These are phyloP conservation scores for Proteles cristata DNA, from an alignment of 2,113 vertebrate genomes.

Conservation along the genomic window DNA sequence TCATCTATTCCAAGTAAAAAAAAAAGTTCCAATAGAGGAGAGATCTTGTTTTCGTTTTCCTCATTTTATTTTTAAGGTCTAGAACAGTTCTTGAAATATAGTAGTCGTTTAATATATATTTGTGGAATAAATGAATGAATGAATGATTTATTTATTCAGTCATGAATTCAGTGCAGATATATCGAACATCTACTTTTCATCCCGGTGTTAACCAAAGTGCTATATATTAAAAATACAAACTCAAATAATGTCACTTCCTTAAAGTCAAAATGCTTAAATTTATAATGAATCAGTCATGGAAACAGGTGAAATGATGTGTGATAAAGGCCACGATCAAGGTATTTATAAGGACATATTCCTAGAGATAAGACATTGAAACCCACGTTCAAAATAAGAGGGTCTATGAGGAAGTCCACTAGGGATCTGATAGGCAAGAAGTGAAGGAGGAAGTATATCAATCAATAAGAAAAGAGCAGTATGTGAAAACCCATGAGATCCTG, in stretches of 20 bases:
- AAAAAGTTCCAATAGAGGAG: background rate
- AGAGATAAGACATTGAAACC: background rate
- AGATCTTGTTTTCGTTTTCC: background rate
- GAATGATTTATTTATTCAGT: background rate
- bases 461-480: background rate
- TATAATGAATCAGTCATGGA: background rate
- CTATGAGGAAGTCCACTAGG: rapidly evolving
- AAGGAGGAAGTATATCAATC: too few relatives aligned
- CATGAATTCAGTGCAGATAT: background rate
- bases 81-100: background rate
- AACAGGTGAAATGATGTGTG: background rate
- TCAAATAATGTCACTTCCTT: background rate
- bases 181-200: background rate
- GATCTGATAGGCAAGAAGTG: too few relatives aligned
- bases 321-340: background rate
- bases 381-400: background rate
- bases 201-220: background rate
- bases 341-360: background rate
- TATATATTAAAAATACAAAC: background rate
- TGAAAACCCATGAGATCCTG: background rate
- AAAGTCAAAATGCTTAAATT: background rate
- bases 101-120: background rate
- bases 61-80: background rate
- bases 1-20: background rate
- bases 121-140: background rate